These are phyloP conservation scores for Rhogogaster chlorosoma DNA, from an alignment of 2,888 invertebrate species.

Conservation along the genomic window DNA sequence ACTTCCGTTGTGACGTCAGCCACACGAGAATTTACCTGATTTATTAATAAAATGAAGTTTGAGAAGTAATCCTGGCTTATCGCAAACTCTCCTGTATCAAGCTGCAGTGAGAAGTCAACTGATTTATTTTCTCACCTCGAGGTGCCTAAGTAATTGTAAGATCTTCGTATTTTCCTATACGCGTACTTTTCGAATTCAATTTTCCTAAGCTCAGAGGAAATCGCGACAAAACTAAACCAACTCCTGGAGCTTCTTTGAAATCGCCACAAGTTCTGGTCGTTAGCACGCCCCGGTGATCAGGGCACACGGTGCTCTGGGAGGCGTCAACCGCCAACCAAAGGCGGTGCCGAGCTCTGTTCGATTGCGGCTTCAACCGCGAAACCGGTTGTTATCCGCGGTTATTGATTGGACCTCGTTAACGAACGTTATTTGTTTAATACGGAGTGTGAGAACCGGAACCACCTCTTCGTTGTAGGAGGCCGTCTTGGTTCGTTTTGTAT, in stretches of 20 bases:
- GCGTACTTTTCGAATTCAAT: neutral
- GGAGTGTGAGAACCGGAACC: slow-evolving; percentile 72
- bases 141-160: neutral
- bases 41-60: slow-evolving; percentile 15
- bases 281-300: slow-evolving; percentile 60
- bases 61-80: neutral
- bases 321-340: slow-evolving; percentile 54
- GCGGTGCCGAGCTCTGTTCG: slow-evolving; percentile 66
- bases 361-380: slow-evolving; percentile 62
- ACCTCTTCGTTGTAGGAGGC: slow-evolving; percentile 36
- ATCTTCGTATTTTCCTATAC: neutral
- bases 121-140: neutral
- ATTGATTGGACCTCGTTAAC: slow-evolving; percentile 74
- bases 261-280: slow-evolving; percentile 58
- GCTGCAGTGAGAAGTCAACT: neutral
- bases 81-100: neutral
- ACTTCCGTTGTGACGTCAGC: slow-evolving; percentile 72
- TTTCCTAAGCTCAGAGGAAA: neutral
- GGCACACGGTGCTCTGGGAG: slow-evolving; percentile 51
- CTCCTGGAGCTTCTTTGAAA: slow-evolving; percentile 30
- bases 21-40: slow-evolving; percentile 15
- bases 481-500: neutral
- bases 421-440: slow-evolving; percentile 66
- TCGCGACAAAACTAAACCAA: slow-evolving; percentile 9
- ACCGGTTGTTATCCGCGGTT: slow-evolving; percentile 74